phyloP scores from a whole-genome alignment of 2,888 invertebrate genomes.

The Tachina fera region DNA sequence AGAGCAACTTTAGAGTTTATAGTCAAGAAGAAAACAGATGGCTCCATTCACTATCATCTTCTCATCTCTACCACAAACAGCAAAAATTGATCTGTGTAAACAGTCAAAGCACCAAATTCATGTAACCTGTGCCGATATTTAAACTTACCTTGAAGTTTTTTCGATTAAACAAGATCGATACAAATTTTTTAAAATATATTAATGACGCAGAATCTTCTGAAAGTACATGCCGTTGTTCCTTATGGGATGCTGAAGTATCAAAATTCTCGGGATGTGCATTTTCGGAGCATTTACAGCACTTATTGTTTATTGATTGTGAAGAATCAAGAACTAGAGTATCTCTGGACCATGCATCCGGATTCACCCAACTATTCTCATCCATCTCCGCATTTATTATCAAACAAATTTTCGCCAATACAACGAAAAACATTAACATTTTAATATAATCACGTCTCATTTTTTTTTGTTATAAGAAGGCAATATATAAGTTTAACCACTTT shows the following conservation, averaged over 20 bases:
- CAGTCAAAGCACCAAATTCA: too few relatives aligned
- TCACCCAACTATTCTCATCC: conserved; percentile 72
- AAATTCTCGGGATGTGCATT: not conserved
- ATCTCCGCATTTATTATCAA: conserved; percentile 32
- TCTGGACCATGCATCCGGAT: conserved; percentile 72
- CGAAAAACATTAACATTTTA: not conserved
- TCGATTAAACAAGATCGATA: conserved; percentile 75
- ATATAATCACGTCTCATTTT: conserved; percentile 37
- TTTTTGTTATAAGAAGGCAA: conserved; percentile 12
- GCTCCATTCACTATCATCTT: too few relatives aligned
- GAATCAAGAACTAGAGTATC: conserved; percentile 35
- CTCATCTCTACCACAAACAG: too few relatives aligned
- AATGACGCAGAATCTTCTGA: conserved; percentile 75
- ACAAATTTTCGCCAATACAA: not conserved
- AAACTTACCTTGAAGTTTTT: conserved; percentile 74
- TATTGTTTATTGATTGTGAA: not conserved
- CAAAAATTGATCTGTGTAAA: too few relatives aligned
- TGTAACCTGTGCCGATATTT: not conserved
- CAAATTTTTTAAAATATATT: conserved; percentile 77
- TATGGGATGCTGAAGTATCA: not conserved
- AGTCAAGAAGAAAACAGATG: too few relatives aligned
- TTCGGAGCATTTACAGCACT: conserved; percentile 50
- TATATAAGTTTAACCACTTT: not conserved
- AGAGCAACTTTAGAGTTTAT: too few relatives aligned
- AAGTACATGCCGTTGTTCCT: conserved; percentile 2